Percentiles rank a stretch among this genome's conserved stretches.
Conservation (phyloP, 2,888 invertebrate species). For the Incurvaria masculella region DNA sequence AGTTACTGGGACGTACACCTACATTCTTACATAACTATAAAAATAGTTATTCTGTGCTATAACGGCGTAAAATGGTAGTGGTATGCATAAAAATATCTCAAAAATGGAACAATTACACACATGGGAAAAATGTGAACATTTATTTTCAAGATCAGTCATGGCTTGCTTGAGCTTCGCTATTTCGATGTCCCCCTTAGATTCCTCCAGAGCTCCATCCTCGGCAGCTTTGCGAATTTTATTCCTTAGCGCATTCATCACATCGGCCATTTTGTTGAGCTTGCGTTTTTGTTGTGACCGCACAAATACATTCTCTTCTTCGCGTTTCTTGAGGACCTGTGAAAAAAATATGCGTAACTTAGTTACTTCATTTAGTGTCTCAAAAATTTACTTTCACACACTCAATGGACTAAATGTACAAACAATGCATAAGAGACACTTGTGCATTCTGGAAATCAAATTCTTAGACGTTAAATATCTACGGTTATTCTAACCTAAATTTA, state of each 20-base stretch:
- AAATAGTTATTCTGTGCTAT: neutral
- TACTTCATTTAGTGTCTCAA: too few relatives aligned
- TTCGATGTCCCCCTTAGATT: constrained; percentile 65
- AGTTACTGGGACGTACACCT: too few relatives aligned
- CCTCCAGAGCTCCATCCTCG: constrained; percentile 61
- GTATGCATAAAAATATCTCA: constrained; percentile 44
- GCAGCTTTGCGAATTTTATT: constrained; percentile 64
- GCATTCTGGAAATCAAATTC: too few relatives aligned
- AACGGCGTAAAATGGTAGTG: neutral
- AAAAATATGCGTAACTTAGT: too few relatives aligned
- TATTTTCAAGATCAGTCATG: constrained; percentile 67
- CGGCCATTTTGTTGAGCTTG: constrained; percentile 72
- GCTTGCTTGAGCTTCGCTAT: constrained; percentile 63
- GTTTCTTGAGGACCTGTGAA: constrained; percentile 68
- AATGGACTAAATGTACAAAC: too few relatives aligned
- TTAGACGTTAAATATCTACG: too few relatives aligned
- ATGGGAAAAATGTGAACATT: constrained; percentile 62
- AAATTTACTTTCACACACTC: too few relatives aligned
- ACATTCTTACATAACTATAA: too few relatives aligned
- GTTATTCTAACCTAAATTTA: too few relatives aligned
- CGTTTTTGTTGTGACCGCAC: constrained; percentile 77
- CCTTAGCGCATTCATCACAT: constrained; percentile 63
- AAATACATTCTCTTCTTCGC: constrained; percentile 83
- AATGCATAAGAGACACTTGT: too few relatives aligned
- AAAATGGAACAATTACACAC: too few relatives aligned